Percentiles rank a stretch among this genome's conserved stretches.
phyloP scores from a whole-genome alignment of 2,888 invertebrate species.

The Morinoia aosen region DNA sequence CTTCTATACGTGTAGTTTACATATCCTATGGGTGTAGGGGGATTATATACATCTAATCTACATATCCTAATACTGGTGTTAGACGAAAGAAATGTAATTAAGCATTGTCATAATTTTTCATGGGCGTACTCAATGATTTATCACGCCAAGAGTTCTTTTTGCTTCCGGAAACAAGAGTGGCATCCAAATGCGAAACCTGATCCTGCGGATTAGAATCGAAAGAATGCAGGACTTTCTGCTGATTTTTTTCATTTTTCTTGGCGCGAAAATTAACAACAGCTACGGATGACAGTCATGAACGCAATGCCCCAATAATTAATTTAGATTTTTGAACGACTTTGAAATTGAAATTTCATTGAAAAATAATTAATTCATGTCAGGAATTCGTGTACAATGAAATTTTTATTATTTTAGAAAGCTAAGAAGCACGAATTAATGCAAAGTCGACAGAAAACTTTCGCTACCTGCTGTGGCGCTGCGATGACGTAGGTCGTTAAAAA shows the following conservation, averaged over 20 bases:
- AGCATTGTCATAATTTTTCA: background rate
- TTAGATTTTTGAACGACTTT: background rate
- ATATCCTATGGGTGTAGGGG: too few species aligned
- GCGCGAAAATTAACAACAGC: background rate
- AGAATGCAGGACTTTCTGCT: background rate
- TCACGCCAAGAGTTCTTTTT: background rate
- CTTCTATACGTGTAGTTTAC: too few species aligned
- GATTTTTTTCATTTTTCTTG: background rate
- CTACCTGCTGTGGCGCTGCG: background rate
- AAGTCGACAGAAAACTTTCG: too few species aligned
- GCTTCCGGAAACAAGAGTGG: background rate
- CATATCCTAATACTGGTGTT: background rate
- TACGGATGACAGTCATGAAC: background rate
- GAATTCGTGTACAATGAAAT: too few species aligned
- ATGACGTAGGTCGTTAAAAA: background rate
- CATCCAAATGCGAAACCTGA: background rate
- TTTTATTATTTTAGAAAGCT: too few species aligned
- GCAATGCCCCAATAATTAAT: background rate
- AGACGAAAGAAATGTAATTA: background rate
- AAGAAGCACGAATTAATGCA: too few species aligned
- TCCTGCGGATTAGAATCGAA: background rate
- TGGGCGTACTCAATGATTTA: too few species aligned
- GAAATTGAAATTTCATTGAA: too few species aligned
- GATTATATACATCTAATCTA: background rate
- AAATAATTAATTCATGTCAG: too few species aligned